A percentile compares a stretch with the other conserved stretches of the same genome.
Conservation (phyloP, 2,888 invertebrate genomes). For the Neocrepidodera transversa region DNA sequence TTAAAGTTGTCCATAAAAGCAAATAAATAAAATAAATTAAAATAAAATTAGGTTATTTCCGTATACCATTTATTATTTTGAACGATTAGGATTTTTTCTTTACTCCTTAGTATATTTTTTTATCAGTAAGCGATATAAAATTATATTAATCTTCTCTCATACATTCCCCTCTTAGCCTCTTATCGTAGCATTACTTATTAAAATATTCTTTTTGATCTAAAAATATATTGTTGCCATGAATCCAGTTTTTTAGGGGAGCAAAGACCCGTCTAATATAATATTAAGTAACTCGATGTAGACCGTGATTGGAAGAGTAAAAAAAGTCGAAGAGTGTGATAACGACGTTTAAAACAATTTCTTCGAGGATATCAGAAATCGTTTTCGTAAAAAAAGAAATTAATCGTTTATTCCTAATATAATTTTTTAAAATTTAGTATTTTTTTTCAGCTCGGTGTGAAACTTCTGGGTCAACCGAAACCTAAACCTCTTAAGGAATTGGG, state of each 20-base stretch:
- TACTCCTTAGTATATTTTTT: constrained; percentile 3
- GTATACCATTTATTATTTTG: too few relatives aligned
- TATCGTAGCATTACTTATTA: constrained; percentile 18
- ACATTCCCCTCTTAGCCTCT: not conserved
- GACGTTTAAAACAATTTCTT: constrained; percentile 19
- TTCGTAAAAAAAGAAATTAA: not conserved
- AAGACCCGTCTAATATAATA: constrained; percentile 10
- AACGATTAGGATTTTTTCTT: too few relatives aligned
- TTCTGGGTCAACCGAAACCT: constrained; percentile 57
- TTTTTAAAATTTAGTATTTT: not conserved
- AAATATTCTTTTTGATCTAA: constrained; percentile 19
- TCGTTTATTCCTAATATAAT: not conserved
- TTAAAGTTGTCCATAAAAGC: too few relatives aligned
- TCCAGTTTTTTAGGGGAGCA: constrained; percentile 5
- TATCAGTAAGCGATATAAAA: constrained; percentile 6
- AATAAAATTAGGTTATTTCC: too few relatives aligned
- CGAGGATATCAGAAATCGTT: constrained; percentile 4
- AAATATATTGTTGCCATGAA: constrained; percentile 19
- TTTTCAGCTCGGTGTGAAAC: constrained; percentile 59
- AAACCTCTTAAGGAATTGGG: constrained; percentile 57
- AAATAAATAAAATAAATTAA: too few relatives aligned
- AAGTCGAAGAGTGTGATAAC: constrained; percentile 15
- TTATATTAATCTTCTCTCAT: constrained; percentile 11
- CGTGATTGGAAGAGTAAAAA: constrained; percentile 19
- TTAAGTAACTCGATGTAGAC: constrained; percentile 5